phyloP scores from a whole-genome alignment of 2,797 vertebrate species.

The Cyclopterus lumpus region DNA sequence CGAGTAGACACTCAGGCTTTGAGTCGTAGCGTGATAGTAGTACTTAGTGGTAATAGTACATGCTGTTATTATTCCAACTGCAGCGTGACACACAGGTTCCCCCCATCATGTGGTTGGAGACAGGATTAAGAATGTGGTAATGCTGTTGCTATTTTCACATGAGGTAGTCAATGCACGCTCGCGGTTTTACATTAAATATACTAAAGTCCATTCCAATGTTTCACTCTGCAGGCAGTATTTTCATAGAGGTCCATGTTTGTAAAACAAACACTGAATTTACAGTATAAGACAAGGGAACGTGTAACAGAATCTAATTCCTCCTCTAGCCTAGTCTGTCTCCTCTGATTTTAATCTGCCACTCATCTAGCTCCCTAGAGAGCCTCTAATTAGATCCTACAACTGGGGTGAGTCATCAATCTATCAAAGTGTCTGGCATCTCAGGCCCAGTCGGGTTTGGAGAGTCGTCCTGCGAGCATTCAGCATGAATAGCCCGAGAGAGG shows the following conservation, averaged over 20 bases:
- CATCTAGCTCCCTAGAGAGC: conserved; percentile 43
- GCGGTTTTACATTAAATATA: background rate
- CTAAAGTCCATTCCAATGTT: background rate
- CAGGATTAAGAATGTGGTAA: background rate
- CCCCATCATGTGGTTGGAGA: conserved; percentile 2
- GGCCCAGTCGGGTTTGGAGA: background rate
- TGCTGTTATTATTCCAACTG: background rate
- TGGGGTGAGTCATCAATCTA: conserved; percentile 84
- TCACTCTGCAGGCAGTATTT: background rate
- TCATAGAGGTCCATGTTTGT: background rate
- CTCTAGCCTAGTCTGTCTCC: background rate
- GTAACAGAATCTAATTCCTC: conserved; percentile 3
- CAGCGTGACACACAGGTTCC: background rate
- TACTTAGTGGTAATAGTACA: conserved; percentile 20
- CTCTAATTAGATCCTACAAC: conserved; percentile 89
- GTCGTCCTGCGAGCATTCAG: background rate
- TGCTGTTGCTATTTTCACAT: background rate
- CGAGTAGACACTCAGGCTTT: conserved; percentile 23
- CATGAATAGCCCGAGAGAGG: background rate
- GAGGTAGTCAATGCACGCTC: background rate
- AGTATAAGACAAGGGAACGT: background rate
- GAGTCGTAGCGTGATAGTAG: conserved; percentile 29
- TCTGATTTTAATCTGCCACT: conserved; percentile 44
- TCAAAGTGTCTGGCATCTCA: conserved; percentile 47
- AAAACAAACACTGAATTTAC: background rate